Base-by-base conservation (phyloP, 1,140 invertebrate species). In the Drusus annulatus region DNA sequence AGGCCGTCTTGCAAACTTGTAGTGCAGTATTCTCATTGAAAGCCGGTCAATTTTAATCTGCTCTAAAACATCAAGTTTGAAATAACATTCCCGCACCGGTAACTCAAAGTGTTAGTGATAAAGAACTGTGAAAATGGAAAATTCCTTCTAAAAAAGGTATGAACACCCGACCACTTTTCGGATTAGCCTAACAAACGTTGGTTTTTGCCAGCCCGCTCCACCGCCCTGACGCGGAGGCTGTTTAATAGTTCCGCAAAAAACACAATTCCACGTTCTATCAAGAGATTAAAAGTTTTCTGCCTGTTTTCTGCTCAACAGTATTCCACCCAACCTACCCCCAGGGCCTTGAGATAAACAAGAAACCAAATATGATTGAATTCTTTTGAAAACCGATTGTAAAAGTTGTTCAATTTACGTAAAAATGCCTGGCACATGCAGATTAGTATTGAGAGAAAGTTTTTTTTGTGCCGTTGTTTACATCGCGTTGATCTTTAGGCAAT, bases 191-290 rank as follows among this genome's bases (percentile, higher is more conserved):
- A 17, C 68, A 52, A 71, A 21, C 68, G 23, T 63, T 51, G 68
- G 68, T 71, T 52, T 71, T 71, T 71, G 13, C 50, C 8, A 10
- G 21, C 36, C 50, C 10, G 45, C 68, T 16, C 36, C 50, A 1
- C 16, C 25, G n/a, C 23, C 16, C 16, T 36, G 36, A 51, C 2
- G 63, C 0, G 17, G 60, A 25, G n/a, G 31, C 0, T 71, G 45
- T 51, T 50, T 51, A 23, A 71, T 71, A 71, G 68, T 71, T 71
- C 17, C 17, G 68, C 68, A 71, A 71, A 71, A 71, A 71, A 71
- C 23, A 71, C 63, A 31, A 17, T 36, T 68, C 68, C 36, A 71
- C 23, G 68, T 51, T 71, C 17, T 25, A 51, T 51, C 45, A 51
- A 51, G 68, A 71, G 68, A 71, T 71, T 71, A 71, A 71, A 71